Evolutionary conservation across 2,888 invertebrate genomes (phyloP).

Genomic region (Oeneis ivallda): DNA sequence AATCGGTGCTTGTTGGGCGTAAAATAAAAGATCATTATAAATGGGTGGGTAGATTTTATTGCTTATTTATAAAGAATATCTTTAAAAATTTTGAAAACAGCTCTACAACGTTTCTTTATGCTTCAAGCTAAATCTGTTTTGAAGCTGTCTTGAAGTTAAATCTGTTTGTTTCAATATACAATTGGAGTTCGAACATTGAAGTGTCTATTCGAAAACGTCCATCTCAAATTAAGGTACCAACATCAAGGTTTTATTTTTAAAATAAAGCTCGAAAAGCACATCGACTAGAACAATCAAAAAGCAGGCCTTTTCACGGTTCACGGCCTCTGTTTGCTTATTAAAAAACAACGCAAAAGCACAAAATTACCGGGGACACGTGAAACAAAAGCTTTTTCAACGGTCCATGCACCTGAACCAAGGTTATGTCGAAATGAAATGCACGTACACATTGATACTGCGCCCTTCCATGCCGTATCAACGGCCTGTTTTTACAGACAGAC

Average conservation of each 20-base stretch:
- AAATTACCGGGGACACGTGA: constrained; percentile 34
- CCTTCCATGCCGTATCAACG: constrained; percentile 67
- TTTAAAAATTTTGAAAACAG: too few species aligned
- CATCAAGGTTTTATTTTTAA: background rate
- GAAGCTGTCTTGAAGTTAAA: too few species aligned
- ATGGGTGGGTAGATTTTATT: too few species aligned
- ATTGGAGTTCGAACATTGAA: background rate
- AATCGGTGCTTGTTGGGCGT: too few species aligned
- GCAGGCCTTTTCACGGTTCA: constrained; percentile 21
- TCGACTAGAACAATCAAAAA: constrained; percentile 23
- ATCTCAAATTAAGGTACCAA: background rate
- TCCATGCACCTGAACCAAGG: constrained; percentile 40
- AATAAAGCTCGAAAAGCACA: constrained; percentile 3
- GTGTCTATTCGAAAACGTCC: background rate
- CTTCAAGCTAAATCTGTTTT: background rate
- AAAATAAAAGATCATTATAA: too few species aligned
- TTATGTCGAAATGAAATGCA: constrained; percentile 58
- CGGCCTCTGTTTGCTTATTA: constrained; percentile 27
- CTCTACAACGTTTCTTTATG: background rate
- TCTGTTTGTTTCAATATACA: background rate
- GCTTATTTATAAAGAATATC: too few species aligned
- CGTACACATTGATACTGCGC: constrained; percentile 47
- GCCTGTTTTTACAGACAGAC: constrained; percentile 69
- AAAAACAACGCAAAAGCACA: constrained; percentile 27
- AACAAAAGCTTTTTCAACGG: constrained; percentile 34